A percentile compares a stretch with the other conserved stretches of the same genome.
Evolutionary conservation across 2,113 vertebrate genomes (phyloP).

Genomic region (Calonectris borealis): DNA sequence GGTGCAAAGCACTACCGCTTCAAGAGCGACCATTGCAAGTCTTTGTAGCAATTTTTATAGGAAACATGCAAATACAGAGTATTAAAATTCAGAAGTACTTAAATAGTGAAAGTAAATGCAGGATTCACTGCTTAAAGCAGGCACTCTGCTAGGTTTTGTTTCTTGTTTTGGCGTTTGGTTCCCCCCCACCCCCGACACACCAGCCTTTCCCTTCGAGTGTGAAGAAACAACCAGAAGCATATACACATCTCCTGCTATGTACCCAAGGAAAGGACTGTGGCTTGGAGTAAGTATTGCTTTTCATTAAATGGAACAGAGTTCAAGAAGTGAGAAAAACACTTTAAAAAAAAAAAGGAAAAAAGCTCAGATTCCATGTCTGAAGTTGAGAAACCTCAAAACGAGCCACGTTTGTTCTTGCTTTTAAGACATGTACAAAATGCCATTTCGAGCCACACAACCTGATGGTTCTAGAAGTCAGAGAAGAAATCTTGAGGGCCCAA

Average conservation of each 20-base stretch:
- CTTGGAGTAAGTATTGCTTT: constrained; percentile 78
- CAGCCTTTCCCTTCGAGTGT: constrained; percentile 26
- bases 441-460: constrained; percentile 86
- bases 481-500: constrained; percentile 99
- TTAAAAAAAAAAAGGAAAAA: constrained; percentile 44
- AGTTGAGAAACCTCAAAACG: constrained; percentile 72
- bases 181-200: neutral
- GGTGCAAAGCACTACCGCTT: constrained; percentile 21
- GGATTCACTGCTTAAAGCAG: constrained; percentile 10
- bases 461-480: constrained; percentile 98
- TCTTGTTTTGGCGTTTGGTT: neutral
- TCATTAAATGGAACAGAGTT: constrained; percentile 65
- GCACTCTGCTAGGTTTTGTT: neutral
- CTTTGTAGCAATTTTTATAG: constrained; percentile 22
- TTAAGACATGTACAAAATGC: constrained; percentile 74
- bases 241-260: constrained; percentile 75
- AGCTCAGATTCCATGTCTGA: constrained; percentile 69
- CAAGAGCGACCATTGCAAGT: constrained; percentile 18
- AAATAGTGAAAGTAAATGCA: neutral
- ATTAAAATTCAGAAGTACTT: constrained; percentile 13
- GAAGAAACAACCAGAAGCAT: constrained; percentile 54
- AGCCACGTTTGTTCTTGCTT: constrained; percentile 74
- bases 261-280: constrained; percentile 74
- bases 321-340: constrained; percentile 49
- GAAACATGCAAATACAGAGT: constrained; percentile 37